These are phyloP conservation scores for Uromys caudimaculatus DNA, from an alignment of 2,797 vertebrate genomes.

Conservation along the genomic window DNA sequence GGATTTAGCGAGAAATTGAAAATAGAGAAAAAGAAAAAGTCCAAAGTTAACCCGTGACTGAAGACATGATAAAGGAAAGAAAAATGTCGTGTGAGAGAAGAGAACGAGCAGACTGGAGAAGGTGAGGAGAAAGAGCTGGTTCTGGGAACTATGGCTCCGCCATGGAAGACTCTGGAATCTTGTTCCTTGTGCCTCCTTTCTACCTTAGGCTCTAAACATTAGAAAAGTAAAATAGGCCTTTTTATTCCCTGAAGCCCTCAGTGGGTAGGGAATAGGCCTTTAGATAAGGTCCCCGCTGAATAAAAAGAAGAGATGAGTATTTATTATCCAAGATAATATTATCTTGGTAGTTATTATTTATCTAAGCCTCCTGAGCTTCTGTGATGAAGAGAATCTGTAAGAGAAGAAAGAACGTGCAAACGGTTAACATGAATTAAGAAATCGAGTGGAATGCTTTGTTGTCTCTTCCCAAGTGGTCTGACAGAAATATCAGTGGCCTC, in stretches of 20 bases:
- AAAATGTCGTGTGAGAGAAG: not conserved
- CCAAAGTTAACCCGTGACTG: conserved; percentile 11
- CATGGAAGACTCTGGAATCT: conserved; percentile 29
- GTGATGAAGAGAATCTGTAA: conserved; percentile 22
- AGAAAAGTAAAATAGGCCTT: not conserved
- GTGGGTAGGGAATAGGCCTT: not conserved
- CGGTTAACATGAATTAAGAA: conserved; percentile 21
- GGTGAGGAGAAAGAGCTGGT: not conserved
- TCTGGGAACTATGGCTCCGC: not conserved
- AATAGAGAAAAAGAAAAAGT: not conserved
- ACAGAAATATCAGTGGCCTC: conserved; percentile 72
- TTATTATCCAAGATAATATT: conserved; percentile 21
- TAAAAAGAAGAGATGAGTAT: conserved; percentile 38
- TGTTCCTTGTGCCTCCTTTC: conserved; percentile 15
- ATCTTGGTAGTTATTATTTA: not conserved
- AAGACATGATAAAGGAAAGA: not conserved
- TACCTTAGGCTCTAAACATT: not conserved
- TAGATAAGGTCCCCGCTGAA: not conserved
- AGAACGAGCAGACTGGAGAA: conserved; percentile 13
- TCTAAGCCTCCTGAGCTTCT: conserved; percentile 15
- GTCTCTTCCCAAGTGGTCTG: conserved; percentile 62
- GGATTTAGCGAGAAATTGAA: conserved; percentile 6
- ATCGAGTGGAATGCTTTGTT: conserved; percentile 2
- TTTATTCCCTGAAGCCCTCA: conserved; percentile 11
- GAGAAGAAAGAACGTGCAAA: conserved; percentile 37